These are phyloP conservation scores for Melinopterus prodromus DNA, from an alignment of 2,888 invertebrate genomes.

Conservation along the genomic window DNA sequence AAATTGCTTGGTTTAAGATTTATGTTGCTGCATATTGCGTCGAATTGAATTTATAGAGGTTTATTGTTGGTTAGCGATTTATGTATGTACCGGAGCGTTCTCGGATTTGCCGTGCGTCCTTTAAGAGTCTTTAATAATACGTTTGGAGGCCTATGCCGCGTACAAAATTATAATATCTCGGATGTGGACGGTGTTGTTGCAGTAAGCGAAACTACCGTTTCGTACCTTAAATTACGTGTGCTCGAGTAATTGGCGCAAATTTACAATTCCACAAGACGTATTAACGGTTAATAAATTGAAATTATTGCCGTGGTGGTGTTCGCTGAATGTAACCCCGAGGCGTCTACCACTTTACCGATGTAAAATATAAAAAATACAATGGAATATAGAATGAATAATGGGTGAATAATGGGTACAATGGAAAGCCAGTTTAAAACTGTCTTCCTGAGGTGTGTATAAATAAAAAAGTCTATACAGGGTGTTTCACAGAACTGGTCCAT, in stretches of 20 bases:
- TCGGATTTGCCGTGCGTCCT: neutral
- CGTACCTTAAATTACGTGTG: constrained; percentile 19
- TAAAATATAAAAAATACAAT: too few species aligned
- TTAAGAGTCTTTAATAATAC: constrained; percentile 19
- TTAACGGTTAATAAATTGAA: constrained; percentile 23
- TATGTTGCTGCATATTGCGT: too few species aligned
- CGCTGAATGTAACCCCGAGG: too few species aligned
- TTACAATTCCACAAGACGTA: constrained; percentile 14
- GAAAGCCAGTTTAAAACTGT: too few species aligned
- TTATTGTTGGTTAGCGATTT: neutral
- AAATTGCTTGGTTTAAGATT: too few species aligned
- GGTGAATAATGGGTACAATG: too few species aligned
- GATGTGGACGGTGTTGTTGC: neutral
- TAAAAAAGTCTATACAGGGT: too few species aligned
- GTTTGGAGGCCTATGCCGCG: constrained; percentile 5
- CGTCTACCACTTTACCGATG: too few species aligned
- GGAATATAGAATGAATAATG: too few species aligned
- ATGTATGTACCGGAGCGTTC: neutral
- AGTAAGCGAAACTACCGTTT: neutral
- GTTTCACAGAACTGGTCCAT: too few species aligned
- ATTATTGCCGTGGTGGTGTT: neutral
- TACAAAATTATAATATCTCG: neutral
- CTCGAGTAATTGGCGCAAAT: constrained; percentile 17
- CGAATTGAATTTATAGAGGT: too few species aligned
- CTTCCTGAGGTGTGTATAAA: too few species aligned